Percentiles rank a stretch among this genome's conserved stretches.
Conservation (phyloP, 1,140 invertebrate genomes). For the Anoplophora glabripennis region DNA sequence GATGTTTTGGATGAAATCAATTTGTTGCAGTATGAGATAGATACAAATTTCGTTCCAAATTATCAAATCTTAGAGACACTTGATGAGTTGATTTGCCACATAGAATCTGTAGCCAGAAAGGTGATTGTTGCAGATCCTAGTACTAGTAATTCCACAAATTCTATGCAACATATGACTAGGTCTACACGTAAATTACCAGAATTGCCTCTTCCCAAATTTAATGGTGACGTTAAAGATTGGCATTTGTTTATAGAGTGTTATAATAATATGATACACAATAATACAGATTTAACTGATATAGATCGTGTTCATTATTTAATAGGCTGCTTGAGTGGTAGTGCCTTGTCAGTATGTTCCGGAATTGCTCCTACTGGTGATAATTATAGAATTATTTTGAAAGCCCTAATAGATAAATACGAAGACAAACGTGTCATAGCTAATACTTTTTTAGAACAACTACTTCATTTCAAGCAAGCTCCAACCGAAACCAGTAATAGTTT, state of each 20-base stretch:
- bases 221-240: no score
- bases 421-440: slow-evolving; percentile 1
- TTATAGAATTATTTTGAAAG: slow-evolving; percentile 7
- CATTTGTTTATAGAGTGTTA: not conserved
- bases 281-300: not conserved
- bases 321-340: slow-evolving; percentile 2
- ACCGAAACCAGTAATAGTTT: not conserved
- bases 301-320: slow-evolving; percentile 7
- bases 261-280: slow-evolving; percentile 7
- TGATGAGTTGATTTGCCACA: no score
- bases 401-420: not conserved
- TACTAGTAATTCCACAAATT: no score
- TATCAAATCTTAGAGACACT: no score
- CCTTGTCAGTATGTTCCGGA: not conserved
- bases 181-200: no score
- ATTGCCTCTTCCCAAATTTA: no score
- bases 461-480: not conserved
- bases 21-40: no score
- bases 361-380: slow-evolving; percentile 1
- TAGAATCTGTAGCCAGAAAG: no score
- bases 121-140: no score
- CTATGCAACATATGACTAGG: no score
- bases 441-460: not conserved
- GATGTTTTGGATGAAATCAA: no score
- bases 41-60: no score